Conservation (phyloP, 1,140 invertebrate genomes). For the Drosophila neocordata region DNA sequence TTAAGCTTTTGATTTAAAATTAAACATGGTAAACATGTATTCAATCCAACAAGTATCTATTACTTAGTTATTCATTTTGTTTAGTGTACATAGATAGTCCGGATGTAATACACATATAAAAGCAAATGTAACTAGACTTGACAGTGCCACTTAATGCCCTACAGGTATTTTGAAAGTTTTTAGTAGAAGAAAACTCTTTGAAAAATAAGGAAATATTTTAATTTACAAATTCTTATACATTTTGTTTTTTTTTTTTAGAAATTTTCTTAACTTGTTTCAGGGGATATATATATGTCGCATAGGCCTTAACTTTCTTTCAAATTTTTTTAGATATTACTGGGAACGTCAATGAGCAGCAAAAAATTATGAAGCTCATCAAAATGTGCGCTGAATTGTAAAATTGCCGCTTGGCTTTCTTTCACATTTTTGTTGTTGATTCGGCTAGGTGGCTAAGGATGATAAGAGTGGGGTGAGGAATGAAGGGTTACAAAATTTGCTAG, state of each 20-base stretch:
- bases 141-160: no score
- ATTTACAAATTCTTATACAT: not conserved
- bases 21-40: no score
- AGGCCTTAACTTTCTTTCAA: not conserved
- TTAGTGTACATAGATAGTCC: no score
- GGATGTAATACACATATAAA: no score
- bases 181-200: no score
- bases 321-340: conserved; percentile 47
- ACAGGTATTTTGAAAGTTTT: no score
- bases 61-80: no score
- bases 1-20: no score
- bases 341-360: conserved; percentile 76
- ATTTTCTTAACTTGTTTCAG: no score
- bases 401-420: conserved; percentile 60
- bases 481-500: conserved; percentile 14
- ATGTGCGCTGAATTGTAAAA: conserved; percentile 80
- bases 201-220: no score
- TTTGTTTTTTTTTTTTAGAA: not conserved
- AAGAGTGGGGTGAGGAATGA: not conserved
- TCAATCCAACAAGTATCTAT: no score
- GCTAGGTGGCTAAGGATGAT: conserved; percentile 2
- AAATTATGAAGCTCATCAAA: conserved; percentile 80
- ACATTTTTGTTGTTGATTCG: conserved; percentile 10
- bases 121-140: no score
- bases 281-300: not conserved